A percentile compares a stretch with the other conserved stretches of the same genome.
Conservation (phyloP, 2,888 invertebrate genomes). For the Phengaris alcon region DNA sequence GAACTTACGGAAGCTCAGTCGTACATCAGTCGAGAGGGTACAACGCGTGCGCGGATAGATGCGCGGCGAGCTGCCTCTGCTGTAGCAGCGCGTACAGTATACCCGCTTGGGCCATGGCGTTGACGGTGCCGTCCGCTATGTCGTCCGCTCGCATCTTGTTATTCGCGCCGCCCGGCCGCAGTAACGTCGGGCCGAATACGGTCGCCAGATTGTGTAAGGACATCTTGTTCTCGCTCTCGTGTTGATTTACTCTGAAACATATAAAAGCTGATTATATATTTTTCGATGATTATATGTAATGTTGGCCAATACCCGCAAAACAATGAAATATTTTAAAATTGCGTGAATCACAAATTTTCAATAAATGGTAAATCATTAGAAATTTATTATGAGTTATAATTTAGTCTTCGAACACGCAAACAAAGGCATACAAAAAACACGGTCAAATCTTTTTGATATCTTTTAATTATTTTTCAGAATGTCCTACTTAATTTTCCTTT, state of each 20-base stretch:
- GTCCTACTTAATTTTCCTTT: neutral
- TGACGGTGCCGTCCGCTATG: slow-evolving; percentile 93
- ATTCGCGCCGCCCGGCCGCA: slow-evolving; percentile 83
- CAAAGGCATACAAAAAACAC: too few species aligned
- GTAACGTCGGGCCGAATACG: slow-evolving; percentile 95
- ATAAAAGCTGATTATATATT: too few species aligned
- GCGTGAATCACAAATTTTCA: too few species aligned
- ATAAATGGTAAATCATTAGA: too few species aligned
- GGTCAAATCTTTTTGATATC: too few species aligned
- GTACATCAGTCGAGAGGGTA: slow-evolving; percentile 40
- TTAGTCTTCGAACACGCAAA: neutral
- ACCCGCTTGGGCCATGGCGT: slow-evolving; percentile 97
- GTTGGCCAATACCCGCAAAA: too few species aligned
- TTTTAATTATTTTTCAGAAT: too few species aligned
- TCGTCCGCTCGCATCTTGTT: slow-evolving; percentile 81
- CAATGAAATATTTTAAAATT: too few species aligned
- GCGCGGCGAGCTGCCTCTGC: slow-evolving; percentile 74
- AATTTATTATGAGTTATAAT: too few species aligned
- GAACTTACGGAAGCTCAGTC: neutral
- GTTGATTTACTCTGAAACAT: slow-evolving; percentile 84
- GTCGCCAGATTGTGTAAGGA: slow-evolving; percentile 96
- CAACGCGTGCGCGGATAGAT: slow-evolving; percentile 46
- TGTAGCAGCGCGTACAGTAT: slow-evolving; percentile 93
- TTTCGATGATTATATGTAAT: too few species aligned
- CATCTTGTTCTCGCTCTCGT: slow-evolving; percentile 96